phyloP scores from a whole-genome alignment of 2,888 invertebrate genomes.

The Syritta pipiens region DNA sequence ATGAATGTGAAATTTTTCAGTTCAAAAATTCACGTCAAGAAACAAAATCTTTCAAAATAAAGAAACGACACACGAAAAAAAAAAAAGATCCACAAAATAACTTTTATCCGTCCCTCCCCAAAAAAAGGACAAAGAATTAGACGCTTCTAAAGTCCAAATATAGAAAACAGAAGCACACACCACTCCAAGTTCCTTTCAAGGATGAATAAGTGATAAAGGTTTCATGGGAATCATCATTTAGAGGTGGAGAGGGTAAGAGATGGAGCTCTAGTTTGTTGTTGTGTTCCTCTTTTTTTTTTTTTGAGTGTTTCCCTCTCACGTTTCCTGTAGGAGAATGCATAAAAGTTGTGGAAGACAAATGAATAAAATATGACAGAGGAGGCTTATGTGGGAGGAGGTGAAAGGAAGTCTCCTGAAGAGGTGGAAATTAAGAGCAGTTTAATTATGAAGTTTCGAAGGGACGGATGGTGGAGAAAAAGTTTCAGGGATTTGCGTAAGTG shows the following conservation, averaged over 20 bases:
- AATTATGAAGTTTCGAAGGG: neutral
- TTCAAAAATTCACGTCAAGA: neutral
- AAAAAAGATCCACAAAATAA: neutral
- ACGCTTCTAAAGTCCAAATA: too few relatives aligned
- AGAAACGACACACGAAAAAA: neutral
- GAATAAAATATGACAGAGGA: too few relatives aligned
- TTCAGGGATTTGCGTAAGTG: neutral
- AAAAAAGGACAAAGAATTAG: neutral
- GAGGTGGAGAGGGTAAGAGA: too few relatives aligned
- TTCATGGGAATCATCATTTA: constrained; percentile 16
- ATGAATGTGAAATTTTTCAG: too few relatives aligned
- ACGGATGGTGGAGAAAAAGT: neutral
- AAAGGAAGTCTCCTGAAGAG: neutral
- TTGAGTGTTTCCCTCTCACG: neutral
- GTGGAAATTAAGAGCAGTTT: neutral
- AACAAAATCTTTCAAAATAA: neutral
- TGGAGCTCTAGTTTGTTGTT: neutral
- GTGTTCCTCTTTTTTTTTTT: neutral
- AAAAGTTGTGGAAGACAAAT: too few relatives aligned
- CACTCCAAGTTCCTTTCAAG: neutral
- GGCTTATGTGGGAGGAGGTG: too few relatives aligned
- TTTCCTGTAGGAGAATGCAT: neutral
- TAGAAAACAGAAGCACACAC: neutral
- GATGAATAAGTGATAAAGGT: constrained; percentile 28
- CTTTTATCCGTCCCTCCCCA: too few relatives aligned